phyloP scores from a whole-genome alignment of 2,113 vertebrate species.

The Ginglymostoma cirratum region DNA sequence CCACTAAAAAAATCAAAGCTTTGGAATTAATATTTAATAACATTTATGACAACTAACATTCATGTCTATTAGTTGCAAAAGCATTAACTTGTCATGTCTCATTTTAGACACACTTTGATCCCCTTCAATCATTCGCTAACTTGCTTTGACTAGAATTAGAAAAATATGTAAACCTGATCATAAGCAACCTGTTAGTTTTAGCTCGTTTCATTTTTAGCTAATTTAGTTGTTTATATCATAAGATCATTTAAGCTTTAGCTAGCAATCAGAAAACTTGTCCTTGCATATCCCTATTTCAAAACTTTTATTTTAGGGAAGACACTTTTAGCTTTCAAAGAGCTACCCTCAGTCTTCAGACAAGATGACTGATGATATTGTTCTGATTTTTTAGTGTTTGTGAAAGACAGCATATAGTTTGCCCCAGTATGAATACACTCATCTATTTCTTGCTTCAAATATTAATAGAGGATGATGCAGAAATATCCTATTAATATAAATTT shows the following conservation, averaged over 20 bases:
- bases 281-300: neutral
- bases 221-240: neutral
- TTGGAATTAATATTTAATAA: neutral
- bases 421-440: neutral
- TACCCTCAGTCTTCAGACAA: neutral
- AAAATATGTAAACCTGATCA: neutral
- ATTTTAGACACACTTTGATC: neutral
- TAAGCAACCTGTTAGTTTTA: neutral
- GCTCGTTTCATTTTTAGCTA: neutral
- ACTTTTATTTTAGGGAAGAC: neutral
- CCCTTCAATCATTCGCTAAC: neutral
- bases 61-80: neutral
- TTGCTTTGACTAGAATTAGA: neutral
- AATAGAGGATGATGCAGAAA: neutral
- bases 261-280: neutral
- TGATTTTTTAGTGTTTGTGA: neutral
- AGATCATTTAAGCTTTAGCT: neutral
- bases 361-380: conserved; percentile 2
- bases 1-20: neutral
- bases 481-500: neutral
- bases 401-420: neutral
- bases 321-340: neutral
- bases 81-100: neutral
- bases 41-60: neutral
- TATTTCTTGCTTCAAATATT: neutral